Evolutionary conservation across 1,140 invertebrate genomes (phyloP).

Genomic region (Papilio aristodemus): DNA sequence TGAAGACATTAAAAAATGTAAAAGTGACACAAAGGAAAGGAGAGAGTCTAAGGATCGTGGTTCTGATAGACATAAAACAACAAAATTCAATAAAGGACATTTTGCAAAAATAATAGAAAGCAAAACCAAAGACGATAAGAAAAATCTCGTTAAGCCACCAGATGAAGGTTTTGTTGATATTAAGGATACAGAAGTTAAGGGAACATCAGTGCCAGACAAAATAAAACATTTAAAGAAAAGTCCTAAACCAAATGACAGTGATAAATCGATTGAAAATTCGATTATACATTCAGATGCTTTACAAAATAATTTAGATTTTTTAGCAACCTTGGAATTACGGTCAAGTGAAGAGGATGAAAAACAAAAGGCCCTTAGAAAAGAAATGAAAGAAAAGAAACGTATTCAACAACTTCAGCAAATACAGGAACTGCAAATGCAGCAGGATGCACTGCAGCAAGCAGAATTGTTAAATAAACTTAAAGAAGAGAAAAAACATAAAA

Average conservation of each 20-base stretch:
- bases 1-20: slow-evolving; percentile 87
- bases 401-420: slow-evolving; percentile 79
- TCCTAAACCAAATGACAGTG: slow-evolving; percentile 46
- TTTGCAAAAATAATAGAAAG: slow-evolving; percentile 80
- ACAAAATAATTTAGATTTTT: slow-evolving; percentile 83
- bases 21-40: slow-evolving; percentile 83
- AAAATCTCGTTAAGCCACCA: slow-evolving; percentile 73
- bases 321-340: slow-evolving; percentile 82
- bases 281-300: slow-evolving; percentile 52
- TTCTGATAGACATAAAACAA: slow-evolving; percentile 75
- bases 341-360: slow-evolving; percentile 81
- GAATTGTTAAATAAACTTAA: slow-evolving; percentile 64
- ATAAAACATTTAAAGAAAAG: slow-evolving; percentile 52
- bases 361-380: slow-evolving; percentile 79
- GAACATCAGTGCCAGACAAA: slow-evolving; percentile 46
- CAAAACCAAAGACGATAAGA: slow-evolving; percentile 81
- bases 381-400: slow-evolving; percentile 81
- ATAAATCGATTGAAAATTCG: slow-evolving; percentile 44
- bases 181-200: slow-evolving; percentile 64
- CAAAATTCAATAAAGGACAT: slow-evolving; percentile 78
- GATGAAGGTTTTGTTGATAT: slow-evolving; percentile 62
- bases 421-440: slow-evolving; percentile 77
- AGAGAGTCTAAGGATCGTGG: slow-evolving; percentile 87
- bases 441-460: slow-evolving; percentile 68
- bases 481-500: slow-evolving; percentile 75